Base-by-base conservation (phyloP, 2,888 invertebrate species). In the Sphaerophoria taeniata region DNA sequence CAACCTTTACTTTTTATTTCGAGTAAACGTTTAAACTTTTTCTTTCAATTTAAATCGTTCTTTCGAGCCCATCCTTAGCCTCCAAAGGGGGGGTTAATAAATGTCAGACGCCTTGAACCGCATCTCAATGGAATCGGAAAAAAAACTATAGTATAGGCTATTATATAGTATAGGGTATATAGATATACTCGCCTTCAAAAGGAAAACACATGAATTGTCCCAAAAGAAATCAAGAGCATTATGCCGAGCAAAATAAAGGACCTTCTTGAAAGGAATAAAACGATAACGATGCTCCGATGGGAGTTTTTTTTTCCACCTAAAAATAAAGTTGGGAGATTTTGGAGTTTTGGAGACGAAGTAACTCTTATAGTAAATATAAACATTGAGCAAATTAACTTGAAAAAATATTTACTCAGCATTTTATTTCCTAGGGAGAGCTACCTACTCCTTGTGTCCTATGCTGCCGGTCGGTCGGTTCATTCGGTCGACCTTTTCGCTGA, bases 311-410 rank as follows among this genome's bases (percentile, higher is more conserved):
- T 34, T 34, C 24, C 49, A 47, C 14, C 47, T 45, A 47, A 6
- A 47, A 4, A 31, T 2, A 6, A 24, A 14, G 53, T 31, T 51
- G 65, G 51, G n/a, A 24, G 24, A 2, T 0, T 43, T 43, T 43
- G 43, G 43, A 12, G 24, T 24, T 24, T 39, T 39, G 6, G 39
- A 9, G 43, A 43, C 12, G 34, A 72, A 49, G 43, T 63, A 61
- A 60, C 70, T 61, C 81, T 81, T 60, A 73, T 53, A 56, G 77
- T 81, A 85, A 85, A 85, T 85, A 85, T 81, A 85, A 85, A 85
- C 85, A 85, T 85, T 85, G 81, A 85, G 85, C 85, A 85, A 85
- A 85, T 85, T 85, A 85, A 85, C 85, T 85, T 85, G 81, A 73
- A 81, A 81, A 85, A 85, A 85, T 85, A 85, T 85, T 85, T 85